Conservation (phyloP, 1,140 invertebrate species). For the Caligus rogercresseyi region DNA sequence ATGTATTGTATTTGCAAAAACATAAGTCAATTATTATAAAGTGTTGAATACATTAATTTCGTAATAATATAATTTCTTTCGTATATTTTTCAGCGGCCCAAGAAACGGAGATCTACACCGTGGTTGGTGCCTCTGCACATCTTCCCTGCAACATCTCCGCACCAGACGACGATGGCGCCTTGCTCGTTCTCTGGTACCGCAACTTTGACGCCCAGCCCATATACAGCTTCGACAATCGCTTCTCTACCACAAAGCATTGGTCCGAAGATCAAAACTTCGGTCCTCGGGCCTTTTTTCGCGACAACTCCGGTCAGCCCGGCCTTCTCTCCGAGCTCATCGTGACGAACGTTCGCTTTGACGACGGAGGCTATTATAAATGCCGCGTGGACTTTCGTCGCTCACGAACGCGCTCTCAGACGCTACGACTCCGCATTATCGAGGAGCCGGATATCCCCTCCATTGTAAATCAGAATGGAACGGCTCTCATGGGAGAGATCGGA, state of each 20-base stretch:
- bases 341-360: constrained; percentile 15
- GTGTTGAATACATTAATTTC: neutral
- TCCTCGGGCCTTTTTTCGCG: constrained; percentile 10
- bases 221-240: constrained; percentile 12
- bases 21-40: too few relatives aligned
- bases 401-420: constrained; percentile 20
- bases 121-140: constrained; percentile 7
- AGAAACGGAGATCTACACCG: constrained; percentile 1
- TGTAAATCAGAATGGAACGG: constrained; percentile 5
- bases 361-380: constrained; percentile 23
- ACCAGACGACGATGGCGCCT: constrained; percentile 9
- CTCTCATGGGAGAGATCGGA: constrained; percentile 9
- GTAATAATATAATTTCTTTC: neutral
- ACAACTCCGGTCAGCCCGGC: neutral
- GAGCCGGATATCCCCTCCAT: constrained; percentile 15
- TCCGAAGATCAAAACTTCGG: constrained; percentile 16
- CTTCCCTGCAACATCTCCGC: constrained; percentile 16
- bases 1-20: too few relatives aligned
- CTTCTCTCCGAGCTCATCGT: constrained; percentile 8
- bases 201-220: constrained; percentile 8
- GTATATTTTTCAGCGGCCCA: neutral
- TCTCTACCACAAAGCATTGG: constrained; percentile 16
- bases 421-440: constrained; percentile 22
- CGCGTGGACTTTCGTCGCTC: constrained; percentile 23
- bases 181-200: constrained; percentile 9